Evolutionary conservation across 2,797 vertebrate genomes (phyloP).

Genomic region (Melanotaenia nigrans): DNA sequence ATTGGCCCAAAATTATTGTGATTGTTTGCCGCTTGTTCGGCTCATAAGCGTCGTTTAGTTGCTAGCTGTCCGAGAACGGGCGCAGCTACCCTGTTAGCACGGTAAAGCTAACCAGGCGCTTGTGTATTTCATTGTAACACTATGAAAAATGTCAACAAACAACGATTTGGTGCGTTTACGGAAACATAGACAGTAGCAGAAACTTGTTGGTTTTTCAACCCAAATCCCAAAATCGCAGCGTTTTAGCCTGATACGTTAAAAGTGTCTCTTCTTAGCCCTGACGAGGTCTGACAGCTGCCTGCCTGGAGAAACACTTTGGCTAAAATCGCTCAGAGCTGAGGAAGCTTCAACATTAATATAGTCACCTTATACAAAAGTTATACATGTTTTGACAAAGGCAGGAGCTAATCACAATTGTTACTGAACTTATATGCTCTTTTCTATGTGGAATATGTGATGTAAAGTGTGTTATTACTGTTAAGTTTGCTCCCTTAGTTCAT

Average conservation of each 20-base stretch:
- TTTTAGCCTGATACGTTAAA: background rate
- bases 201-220: rapidly evolving
- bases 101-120: constrained; percentile 55
- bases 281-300: constrained; percentile 66
- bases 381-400: background rate
- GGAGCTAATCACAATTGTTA: rapidly evolving
- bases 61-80: constrained; percentile 64
- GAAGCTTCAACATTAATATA: constrained; percentile 26
- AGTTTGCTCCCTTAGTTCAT: background rate
- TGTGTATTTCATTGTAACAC: constrained; percentile 32
- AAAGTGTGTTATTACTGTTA: background rate
- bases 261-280: constrained; percentile 9
- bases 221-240: background rate
- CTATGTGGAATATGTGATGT: background rate
- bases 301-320: constrained; percentile 27
- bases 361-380: rapidly evolving
- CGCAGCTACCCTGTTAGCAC: constrained; percentile 54
- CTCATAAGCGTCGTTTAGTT: constrained; percentile 19
- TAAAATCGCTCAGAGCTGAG: constrained; percentile 23
- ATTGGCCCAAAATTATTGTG: background rate
- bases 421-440: background rate
- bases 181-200: background rate
- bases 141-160: constrained; percentile 32
- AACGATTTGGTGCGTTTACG: background rate
- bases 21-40: constrained; percentile 1